Percentiles rank a stretch among this genome's conserved stretches.
phyloP scores from a whole-genome alignment of 2,113 vertebrate genomes.

The Egretta garzetta region DNA sequence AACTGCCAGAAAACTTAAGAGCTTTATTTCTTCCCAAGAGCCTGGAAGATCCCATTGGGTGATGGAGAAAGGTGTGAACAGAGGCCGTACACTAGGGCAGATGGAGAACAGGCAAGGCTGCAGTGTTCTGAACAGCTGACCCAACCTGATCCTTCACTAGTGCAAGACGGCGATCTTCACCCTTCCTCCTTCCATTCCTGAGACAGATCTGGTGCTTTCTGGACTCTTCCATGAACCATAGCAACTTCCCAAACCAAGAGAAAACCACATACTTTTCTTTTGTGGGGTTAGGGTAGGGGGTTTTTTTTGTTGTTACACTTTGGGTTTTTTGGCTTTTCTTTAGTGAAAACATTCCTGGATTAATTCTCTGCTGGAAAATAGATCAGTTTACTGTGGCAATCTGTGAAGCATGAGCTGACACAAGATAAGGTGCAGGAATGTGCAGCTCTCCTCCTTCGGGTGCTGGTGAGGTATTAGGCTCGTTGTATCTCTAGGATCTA shows the following conservation, averaged over 20 bases:
- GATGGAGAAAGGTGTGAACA: background rate
- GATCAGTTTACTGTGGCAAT: background rate
- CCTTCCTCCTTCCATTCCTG: background rate
- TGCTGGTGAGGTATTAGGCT: background rate
- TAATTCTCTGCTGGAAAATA: background rate
- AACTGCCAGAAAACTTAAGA: background rate
- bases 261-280: background rate
- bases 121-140: background rate
- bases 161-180: background rate
- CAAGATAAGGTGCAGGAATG: background rate
- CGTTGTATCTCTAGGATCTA: background rate
- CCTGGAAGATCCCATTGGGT: background rate
- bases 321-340: background rate
- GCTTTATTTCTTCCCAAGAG: background rate
- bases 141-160: background rate
- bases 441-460: background rate
- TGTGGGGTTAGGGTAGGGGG: background rate
- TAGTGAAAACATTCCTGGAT: background rate
- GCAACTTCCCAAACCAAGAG: background rate
- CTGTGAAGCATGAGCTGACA: background rate
- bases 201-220: background rate
- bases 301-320: background rate
- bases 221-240: background rate
- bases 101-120: background rate
- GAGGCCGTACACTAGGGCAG: background rate